These are phyloP conservation scores for Achroia grisella DNA, from an alignment of 1,140 invertebrate species.

Conservation along the genomic window DNA sequence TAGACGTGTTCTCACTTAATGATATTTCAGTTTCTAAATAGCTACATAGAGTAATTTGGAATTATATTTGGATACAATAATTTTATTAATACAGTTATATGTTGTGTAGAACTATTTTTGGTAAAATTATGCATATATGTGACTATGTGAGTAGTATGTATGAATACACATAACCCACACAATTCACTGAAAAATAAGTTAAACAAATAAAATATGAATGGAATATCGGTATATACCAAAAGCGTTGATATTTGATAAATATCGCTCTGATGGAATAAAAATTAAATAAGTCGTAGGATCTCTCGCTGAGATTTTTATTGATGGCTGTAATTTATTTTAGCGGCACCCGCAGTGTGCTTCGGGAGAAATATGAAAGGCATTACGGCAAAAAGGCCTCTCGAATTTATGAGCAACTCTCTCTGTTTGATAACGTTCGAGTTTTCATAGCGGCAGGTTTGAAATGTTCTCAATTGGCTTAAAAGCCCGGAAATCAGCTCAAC, in stretches of 20 bases:
- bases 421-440: slow-evolving; percentile 60
- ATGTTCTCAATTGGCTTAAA: slow-evolving; percentile 49
- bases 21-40: too few species aligned
- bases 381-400: slow-evolving; percentile 61
- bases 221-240: slow-evolving; percentile 23
- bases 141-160: too few species aligned
- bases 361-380: slow-evolving; percentile 68
- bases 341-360: slow-evolving; percentile 59
- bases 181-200: neutral
- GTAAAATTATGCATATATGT: too few species aligned
- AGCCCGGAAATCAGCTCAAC: slow-evolving; percentile 36
- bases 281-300: slow-evolving; percentile 65
- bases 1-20: too few species aligned
- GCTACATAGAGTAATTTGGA: too few species aligned
- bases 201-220: slow-evolving; percentile 18
- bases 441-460: slow-evolving; percentile 39
- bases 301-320: slow-evolving; percentile 61
- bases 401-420: slow-evolving; percentile 61
- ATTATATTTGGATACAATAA: too few species aligned
- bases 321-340: slow-evolving; percentile 66
- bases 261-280: slow-evolving; percentile 54
- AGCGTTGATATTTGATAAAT: slow-evolving; percentile 47
- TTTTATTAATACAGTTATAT: too few species aligned
- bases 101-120: too few species aligned
- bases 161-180: neutral